phyloP scores from a whole-genome alignment of 2,888 invertebrate genomes.

The Copidosoma aretas region DNA sequence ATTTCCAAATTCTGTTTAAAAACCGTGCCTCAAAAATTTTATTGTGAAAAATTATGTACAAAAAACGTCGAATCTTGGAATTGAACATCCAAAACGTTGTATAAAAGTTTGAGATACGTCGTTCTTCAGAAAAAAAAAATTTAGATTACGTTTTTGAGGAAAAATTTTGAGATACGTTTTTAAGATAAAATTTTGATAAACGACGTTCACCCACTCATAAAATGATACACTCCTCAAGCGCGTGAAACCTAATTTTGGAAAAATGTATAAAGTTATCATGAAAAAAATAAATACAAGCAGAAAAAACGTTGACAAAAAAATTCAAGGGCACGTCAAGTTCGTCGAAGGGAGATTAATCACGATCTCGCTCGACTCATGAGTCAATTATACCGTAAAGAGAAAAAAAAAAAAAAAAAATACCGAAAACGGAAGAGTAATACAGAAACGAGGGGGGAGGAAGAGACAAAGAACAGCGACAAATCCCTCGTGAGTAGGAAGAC shows the following conservation, averaged over 20 bases:
- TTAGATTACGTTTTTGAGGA: too few relatives aligned
- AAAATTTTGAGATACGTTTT: too few relatives aligned
- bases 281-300: neutral
- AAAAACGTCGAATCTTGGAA: too few relatives aligned
- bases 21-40: too few relatives aligned
- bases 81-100: too few relatives aligned
- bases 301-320: neutral
- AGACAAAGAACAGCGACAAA: constrained; percentile 34
- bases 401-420: constrained; percentile 15
- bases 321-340: neutral
- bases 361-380: constrained; percentile 21
- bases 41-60: too few relatives aligned
- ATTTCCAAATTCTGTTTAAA: too few relatives aligned
- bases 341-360: constrained; percentile 31
- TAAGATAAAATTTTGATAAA: too few relatives aligned
- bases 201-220: too few relatives aligned
- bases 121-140: too few relatives aligned
- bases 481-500: constrained; percentile 43
- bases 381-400: constrained; percentile 10
- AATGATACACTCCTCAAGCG: too few relatives aligned
- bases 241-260: neutral
- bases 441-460: neutral
- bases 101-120: too few relatives aligned
- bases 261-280: neutral
- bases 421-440: constrained; percentile 22